Conservation (phyloP, 2,888 invertebrate species). For the Drosophila sordidula region DNA sequence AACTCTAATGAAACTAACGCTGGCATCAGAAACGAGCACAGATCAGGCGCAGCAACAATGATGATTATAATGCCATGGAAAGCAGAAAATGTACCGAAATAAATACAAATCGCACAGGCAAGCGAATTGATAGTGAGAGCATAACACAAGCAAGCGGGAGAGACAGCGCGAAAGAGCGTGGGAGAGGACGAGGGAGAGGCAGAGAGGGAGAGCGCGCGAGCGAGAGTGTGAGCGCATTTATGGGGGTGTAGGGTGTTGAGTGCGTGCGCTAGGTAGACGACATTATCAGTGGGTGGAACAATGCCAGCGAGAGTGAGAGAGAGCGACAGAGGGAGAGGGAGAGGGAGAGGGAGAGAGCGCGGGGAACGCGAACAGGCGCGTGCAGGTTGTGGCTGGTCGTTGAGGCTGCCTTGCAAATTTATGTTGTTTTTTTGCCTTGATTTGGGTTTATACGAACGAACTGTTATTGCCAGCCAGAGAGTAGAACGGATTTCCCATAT, state of each 20-base stretch:
- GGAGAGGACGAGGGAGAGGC: slow-evolving; percentile 6
- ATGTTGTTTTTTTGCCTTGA: slow-evolving; percentile 11
- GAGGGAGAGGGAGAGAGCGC: neutral
- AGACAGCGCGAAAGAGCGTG: slow-evolving; percentile 1
- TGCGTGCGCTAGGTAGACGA: slow-evolving; percentile 50
- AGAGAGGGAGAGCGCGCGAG: slow-evolving; percentile 2
- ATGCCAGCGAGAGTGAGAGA: slow-evolving; percentile 8
- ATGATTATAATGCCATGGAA: slow-evolving; percentile 56
- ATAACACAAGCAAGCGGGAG: slow-evolving; percentile 7
- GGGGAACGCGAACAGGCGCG: slow-evolving; percentile 28
- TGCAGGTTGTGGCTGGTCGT: slow-evolving; percentile 30
- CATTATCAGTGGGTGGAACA: slow-evolving; percentile 53
- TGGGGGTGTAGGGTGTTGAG: slow-evolving; percentile 39
- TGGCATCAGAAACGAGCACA: slow-evolving; percentile 42
- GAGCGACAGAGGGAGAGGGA: neutral
- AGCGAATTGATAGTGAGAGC: slow-evolving; percentile 72
- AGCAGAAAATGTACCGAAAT: slow-evolving; percentile 46
- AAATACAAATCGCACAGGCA: slow-evolving; percentile 35
- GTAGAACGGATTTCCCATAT: neutral
- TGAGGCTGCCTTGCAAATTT: slow-evolving; percentile 13
- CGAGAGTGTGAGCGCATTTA: slow-evolving; percentile 10
- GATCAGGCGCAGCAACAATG: slow-evolving; percentile 51
- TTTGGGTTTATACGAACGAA: slow-evolving; percentile 38
- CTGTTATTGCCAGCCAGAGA: neutral
- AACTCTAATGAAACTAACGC: slow-evolving; percentile 58